These are phyloP conservation scores for Drosophila putrida DNA, from an alignment of 2,888 invertebrate genomes.

Conservation along the genomic window DNA sequence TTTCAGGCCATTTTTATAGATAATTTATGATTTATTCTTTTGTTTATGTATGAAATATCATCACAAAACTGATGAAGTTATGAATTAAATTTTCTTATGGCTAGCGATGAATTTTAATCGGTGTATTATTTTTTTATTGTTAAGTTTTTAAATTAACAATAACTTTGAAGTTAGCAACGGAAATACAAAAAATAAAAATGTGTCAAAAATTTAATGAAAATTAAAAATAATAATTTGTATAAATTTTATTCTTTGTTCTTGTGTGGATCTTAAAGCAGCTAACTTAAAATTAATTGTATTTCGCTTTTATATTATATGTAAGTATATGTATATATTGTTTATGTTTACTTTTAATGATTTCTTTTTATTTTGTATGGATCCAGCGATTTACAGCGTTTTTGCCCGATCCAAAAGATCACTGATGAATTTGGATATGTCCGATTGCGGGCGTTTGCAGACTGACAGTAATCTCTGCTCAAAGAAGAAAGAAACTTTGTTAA, in stretches of 20 bases:
- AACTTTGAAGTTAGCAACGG: slow-evolving; percentile 51
- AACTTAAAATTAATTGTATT: slow-evolving; percentile 75
- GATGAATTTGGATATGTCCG: slow-evolving; percentile 96
- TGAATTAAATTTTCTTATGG: slow-evolving; percentile 64
- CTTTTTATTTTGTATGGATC: slow-evolving; percentile 22
- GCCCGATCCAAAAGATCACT: slow-evolving; percentile 95
- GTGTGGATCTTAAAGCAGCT: slow-evolving; percentile 67
- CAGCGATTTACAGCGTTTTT: slow-evolving; percentile 89
- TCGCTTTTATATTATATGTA: slow-evolving; percentile 60
- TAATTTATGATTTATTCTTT: slow-evolving; percentile 11
- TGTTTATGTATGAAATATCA: slow-evolving; percentile 59
- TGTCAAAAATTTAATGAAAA: slow-evolving; percentile 13
- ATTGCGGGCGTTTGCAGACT: slow-evolving; percentile 94
- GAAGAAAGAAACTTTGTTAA: background rate
- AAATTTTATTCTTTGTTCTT: slow-evolving; percentile 58
- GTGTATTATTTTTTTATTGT: slow-evolving; percentile 31
- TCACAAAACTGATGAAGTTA: slow-evolving; percentile 78
- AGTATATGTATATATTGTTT: slow-evolving; percentile 45
- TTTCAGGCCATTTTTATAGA: slow-evolving; percentile 46
- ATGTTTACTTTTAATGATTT: slow-evolving; percentile 48
- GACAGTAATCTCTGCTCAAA: slow-evolving; percentile 90
- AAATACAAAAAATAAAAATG: slow-evolving; percentile 30
- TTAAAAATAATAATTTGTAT: slow-evolving; percentile 37
- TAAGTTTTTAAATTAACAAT: slow-evolving; percentile 52
- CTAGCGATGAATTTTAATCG: slow-evolving; percentile 58